Evolutionary conservation across 2,888 invertebrate genomes (phyloP), one percentile per base, ranked within the genome.

Genomic region (Mechanitis messenoides): DNA sequence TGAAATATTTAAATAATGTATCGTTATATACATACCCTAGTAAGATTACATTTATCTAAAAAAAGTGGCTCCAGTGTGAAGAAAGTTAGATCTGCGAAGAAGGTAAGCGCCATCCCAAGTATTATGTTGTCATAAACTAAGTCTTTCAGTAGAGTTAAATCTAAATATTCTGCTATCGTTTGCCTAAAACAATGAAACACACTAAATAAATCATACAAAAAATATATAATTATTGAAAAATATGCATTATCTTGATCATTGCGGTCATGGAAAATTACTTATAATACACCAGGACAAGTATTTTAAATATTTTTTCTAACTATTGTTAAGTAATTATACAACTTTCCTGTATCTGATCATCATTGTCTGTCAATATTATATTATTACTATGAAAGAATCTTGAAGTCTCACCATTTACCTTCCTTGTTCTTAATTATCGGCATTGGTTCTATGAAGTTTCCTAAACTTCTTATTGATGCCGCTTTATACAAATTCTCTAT

Each of bases 21-120:
- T 33, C 35, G 12, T 28, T 57, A 60, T 55, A 58, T 47, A 60
- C 80, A 84, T 72, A 87, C 83, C 73, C 88, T 85, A 58, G 80
- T 85, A 61, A 92, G 91, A 55, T 92, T 88, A 46, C 84, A 75
- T 68, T 91, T 91, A 56, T 85, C 86, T 73, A 94, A 84, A 74
- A 93, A 91, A 70, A 94, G 73, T 0, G 95, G 95, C 65, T 95
- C 91, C 58, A 95, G 74, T 0, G 93, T 92, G 69, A 93, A 91
- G 76, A 95, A 95, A 0, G 93, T 93, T 53, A 93, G 88, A 76
- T 95, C 95, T 4, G 94, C 92, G 61, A 93, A 93, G 64, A 93
- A 91, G 3, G 93, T 92, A 61, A 95, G 88, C 0, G 94, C 91
- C 74, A 94, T 90, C 47, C 95, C 95, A 45, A 94, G 76, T 57